Base-by-base conservation (phyloP, 2,797 vertebrate species). In the Sebastes trivittatus region DNA sequence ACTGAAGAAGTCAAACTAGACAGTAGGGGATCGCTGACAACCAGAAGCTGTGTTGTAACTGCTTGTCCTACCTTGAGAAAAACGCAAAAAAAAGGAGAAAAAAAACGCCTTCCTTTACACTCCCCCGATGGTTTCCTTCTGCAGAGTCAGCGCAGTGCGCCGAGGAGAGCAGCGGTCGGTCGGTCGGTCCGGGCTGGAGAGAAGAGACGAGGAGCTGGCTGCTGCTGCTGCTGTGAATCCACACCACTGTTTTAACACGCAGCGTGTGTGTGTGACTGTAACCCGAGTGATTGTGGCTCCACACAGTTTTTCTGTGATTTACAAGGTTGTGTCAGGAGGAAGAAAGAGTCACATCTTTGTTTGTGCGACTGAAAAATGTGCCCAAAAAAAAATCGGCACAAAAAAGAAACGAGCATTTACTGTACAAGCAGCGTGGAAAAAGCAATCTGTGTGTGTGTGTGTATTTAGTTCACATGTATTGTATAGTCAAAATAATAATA, bases 141-240 rank as follows among this genome's bases (percentile, higher is more conserved):
- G 93, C 94, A 74, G 92, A 95, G 92, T 93, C 90, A 94, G 93
- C 92, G 89, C 88, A 73, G 91, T 77, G 86, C 82, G 90, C 92
- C 86, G 90, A 59, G 81, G 46, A 85, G 85, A 85, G 90, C 89
- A 86, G 89, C 86, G 86, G 88, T 88, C 80, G 78, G 85, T 88
- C 85, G 86, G 88, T 88, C 80, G 78, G 85, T 88, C 88, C 83
- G 88, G 79, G 88, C 84, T 85, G 77, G 65, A 78, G 84, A 81
- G 89, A 90, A 86, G 92, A 89, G 87, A 42, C 38, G 38, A 42
- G 38, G 38, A 42, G 38, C 13, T 42, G 38, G 87, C 88, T 92
- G 36, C 36, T 38, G 36, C 36, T 46, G 49, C 49, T 52, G 84
- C 84, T 89, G 88, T 73, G 86, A 88, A 87, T 90, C 89, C 91